Base-by-base conservation (phyloP, 2,888 invertebrate genomes). In the Drosophila helvetica region DNA sequence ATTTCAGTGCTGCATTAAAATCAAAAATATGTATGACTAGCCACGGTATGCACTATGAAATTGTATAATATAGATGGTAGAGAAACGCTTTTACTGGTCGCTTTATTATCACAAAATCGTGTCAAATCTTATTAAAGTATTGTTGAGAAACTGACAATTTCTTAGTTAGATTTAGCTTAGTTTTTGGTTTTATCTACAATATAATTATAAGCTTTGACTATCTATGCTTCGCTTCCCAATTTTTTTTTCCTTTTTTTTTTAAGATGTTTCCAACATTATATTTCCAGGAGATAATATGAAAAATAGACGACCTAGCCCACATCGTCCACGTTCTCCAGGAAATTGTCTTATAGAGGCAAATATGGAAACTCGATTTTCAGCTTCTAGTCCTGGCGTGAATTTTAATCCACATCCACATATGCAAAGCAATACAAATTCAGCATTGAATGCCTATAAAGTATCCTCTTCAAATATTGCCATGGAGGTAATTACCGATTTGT, bases 301-400 rank as follows among this genome's bases (percentile, higher is more conserved):
- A 91, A 92, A 92, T 46, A 62, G 82, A 19, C 93, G 93, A 64
- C 89, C 90, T 15, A 92, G 92, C 80, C 91, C 92, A 9, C 91
- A 92, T 66, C 75, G 90, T 22, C 78, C 89, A 4, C 78, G 90
- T 55, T 91, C 91, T 43, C 90, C 92, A 7, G 57, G 63, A 6
- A 87, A 56, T 3, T 46, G 51, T 18, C 56, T 60, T 6, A 78
- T 87, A 71, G 89, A 90, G n/a, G 47, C 85, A 47, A 77, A 75
- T 50, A 80, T 90, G 51, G 91, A 91, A 45, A 66, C 79, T 3
- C 74, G 91, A 43, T 92, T 89, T 74, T 80, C 91, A 27, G 62
- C 90, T n/a, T 78, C 89, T 18, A 90, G 91, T 74, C 91, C 92
- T n/a, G 90, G 89, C 1, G 77, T 90, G n/a, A 90, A 85, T 63